Evolutionary conservation across 2,888 invertebrate genomes (phyloP).

Genomic region (Tenodera sinensis): DNA sequence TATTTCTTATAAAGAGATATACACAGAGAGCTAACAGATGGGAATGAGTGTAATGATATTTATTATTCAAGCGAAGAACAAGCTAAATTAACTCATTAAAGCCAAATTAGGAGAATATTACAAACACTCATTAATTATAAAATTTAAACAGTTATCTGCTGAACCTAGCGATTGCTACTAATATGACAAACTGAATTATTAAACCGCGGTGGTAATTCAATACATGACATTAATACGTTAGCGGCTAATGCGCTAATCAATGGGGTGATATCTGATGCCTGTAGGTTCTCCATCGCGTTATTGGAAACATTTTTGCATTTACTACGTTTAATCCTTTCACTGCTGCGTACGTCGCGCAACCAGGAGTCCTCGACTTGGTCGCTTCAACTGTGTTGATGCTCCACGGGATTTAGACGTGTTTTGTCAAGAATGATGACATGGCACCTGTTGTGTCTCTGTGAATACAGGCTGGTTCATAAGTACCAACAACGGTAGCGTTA

Average conservation of each 20-base stretch:
- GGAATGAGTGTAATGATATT: background rate
- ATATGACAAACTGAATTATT: background rate
- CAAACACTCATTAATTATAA: background rate
- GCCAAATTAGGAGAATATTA: background rate
- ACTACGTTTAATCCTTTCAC: too few relatives aligned
- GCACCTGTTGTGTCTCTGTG: too few relatives aligned
- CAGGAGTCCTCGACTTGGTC: too few relatives aligned
- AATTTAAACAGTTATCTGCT: background rate
- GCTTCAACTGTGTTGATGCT: too few relatives aligned
- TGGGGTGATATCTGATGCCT: background rate
- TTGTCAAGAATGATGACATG: too few relatives aligned
- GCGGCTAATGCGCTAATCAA: background rate
- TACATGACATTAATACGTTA: background rate
- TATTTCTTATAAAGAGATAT: too few relatives aligned
- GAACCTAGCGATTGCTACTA: background rate
- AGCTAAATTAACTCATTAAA: background rate
- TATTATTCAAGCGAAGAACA: background rate
- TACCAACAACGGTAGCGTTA: too few relatives aligned
- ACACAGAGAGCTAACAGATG: too few relatives aligned
- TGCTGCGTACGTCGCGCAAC: too few relatives aligned
- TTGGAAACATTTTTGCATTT: too few relatives aligned
- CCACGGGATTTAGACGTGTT: too few relatives aligned
- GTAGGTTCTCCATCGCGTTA: background rate
- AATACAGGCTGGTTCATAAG: too few relatives aligned
- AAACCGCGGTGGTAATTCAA: background rate